Base-by-base conservation (phyloP, 1,140 invertebrate species). In the Heliconius melpomene region DNA sequence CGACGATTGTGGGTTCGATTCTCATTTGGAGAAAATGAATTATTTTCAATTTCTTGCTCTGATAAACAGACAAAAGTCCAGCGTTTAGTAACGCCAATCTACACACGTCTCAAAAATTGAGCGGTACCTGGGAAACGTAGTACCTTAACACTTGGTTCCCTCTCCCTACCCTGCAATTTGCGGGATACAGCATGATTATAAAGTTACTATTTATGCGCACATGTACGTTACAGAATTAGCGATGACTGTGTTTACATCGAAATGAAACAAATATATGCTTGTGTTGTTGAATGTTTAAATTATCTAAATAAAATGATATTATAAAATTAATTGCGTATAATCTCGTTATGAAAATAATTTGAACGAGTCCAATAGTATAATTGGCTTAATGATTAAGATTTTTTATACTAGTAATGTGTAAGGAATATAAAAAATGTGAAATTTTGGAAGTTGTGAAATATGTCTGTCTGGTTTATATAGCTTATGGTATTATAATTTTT, bases 171-270 rank as follows among this genome's bases (percentile, higher is more conserved):
- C 16, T 52, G 50, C 16, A 52, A 52, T 52, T 1, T 20, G 50
- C 7, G 50, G 13, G 40, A 52, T 52, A 52, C 50, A 52, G 40
- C 40, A 1, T 16, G 40, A 46, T 52, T 52, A 52, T 7, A 52
- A 52, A 52, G 50, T 57, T 57, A 57, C 54, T 57, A 23, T 57
- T n/a, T 57, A 57, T 57, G 54, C 54, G 54, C 54, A 57, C 54
- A 57, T 57, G 54, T 57, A 23, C 8, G 54, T 57, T 57, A 57
- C 9, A 3, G 54, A 23, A 23, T 57, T 57, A 57, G 54, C 54
- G n/a, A 57, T 57, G 20, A 57, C 54, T 57, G 54, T 23, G 54
- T 57, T 57, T 23, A 57, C 54, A 57, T 57, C 54, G 54, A 57
- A 57, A 23, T 57, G 23, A 3, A 57, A 23, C 0, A 7, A 23